Conservation (phyloP, 2,113 vertebrate species). For the Gadus macrocephalus region DNA sequence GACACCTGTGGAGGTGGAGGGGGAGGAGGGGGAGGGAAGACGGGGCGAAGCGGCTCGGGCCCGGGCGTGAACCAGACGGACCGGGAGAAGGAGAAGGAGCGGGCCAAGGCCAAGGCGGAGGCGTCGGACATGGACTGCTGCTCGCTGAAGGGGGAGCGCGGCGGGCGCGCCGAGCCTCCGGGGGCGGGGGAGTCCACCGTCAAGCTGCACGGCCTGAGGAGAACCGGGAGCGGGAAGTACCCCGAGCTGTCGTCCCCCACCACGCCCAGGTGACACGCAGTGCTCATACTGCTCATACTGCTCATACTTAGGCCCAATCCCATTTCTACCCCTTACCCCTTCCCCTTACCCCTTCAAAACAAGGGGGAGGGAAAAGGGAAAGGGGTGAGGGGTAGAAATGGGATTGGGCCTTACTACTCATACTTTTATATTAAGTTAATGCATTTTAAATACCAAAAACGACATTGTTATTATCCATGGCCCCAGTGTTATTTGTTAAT, state of each 20-base stretch:
- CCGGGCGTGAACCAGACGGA: slow-evolving; percentile 91
- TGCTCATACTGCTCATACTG: too few relatives aligned
- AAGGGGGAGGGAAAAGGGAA: too few relatives aligned
- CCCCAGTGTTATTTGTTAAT: too few relatives aligned
- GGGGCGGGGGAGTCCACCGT: slow-evolving; percentile 74
- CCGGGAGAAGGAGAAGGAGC: slow-evolving; percentile 88
- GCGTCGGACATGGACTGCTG: slow-evolving; percentile 79
- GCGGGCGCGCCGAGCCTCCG: slow-evolving; percentile 60
- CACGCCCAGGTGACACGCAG: slow-evolving; percentile 78
- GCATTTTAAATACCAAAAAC: too few relatives aligned
- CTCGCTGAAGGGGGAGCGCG: slow-evolving; percentile 58
- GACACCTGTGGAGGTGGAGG: slow-evolving; percentile 65
- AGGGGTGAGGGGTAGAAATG: too few relatives aligned
- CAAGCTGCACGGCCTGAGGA: slow-evolving; percentile 79
- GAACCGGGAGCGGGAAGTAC: slow-evolving; percentile 78
- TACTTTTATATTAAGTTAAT: too few relatives aligned
- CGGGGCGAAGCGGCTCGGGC: slow-evolving; percentile 39
- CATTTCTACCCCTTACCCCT: too few relatives aligned
- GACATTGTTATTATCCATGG: too few relatives aligned
- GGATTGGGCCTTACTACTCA: too few relatives aligned
- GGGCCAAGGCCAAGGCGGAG: slow-evolving; percentile 93
- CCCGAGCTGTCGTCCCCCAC: slow-evolving; percentile 84
- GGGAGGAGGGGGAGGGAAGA: too few relatives aligned
- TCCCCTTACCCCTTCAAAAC: too few relatives aligned
- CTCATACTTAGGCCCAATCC: too few relatives aligned